Conservation (phyloP, 2,888 invertebrate genomes). For the Thelaira solivaga region DNA sequence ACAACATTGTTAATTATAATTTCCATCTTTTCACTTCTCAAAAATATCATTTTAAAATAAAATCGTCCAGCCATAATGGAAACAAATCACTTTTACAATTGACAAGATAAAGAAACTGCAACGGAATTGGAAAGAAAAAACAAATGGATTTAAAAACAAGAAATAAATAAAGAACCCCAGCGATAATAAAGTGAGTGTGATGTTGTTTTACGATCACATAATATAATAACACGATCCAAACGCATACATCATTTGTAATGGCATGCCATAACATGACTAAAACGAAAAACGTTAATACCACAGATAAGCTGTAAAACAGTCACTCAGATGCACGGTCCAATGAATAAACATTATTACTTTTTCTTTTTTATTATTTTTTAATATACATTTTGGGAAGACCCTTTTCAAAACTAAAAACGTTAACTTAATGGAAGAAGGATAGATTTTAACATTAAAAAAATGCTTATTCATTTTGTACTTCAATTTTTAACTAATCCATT, state of each 20-base stretch:
- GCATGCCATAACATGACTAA: slow-evolving; percentile 39
- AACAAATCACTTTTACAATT: slow-evolving; percentile 52
- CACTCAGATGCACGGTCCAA: not conserved
- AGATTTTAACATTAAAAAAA: too few relatives aligned
- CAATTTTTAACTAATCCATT: too few relatives aligned
- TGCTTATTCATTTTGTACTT: too few relatives aligned
- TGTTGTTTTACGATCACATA: slow-evolving; percentile 59
- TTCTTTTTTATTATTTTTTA: too few relatives aligned
- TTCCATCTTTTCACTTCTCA: slow-evolving; percentile 28
- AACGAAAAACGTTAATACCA: slow-evolving; percentile 50
- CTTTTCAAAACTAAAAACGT: not conserved
- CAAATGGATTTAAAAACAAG: slow-evolving; percentile 3
- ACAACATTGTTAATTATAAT: slow-evolving; percentile 35
- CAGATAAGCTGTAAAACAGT: slow-evolving; percentile 33
- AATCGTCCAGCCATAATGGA: slow-evolving; percentile 46
- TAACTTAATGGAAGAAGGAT: not conserved
- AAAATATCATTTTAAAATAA: slow-evolving; percentile 42
- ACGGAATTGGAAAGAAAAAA: not conserved
- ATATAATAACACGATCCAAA: slow-evolving; percentile 58
- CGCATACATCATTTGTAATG: slow-evolving; percentile 58
- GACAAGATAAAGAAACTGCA: slow-evolving; percentile 46
- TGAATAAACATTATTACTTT: not conserved
- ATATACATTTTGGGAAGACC: slow-evolving; percentile 19
- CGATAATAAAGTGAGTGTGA: slow-evolving; percentile 60
- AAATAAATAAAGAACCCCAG: slow-evolving; percentile 26